Conservation (phyloP, 2,888 invertebrate genomes). For the Marasmarcha lunaedactyla region DNA sequence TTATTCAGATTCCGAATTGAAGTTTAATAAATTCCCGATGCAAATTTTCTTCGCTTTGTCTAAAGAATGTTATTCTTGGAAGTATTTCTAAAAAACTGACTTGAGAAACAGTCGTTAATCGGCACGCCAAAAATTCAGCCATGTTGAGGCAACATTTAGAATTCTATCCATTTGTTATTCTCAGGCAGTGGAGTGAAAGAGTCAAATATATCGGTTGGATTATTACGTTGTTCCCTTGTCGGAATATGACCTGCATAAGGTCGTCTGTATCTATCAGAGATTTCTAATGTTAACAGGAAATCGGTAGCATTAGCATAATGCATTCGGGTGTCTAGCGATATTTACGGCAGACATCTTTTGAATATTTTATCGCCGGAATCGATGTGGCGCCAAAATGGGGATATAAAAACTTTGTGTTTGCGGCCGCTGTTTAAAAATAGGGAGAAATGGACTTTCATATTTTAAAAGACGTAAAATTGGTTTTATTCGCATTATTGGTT, state of each 20-base stretch:
- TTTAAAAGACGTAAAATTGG: too few species aligned
- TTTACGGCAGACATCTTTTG: conserved; percentile 33
- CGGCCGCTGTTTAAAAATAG: neutral
- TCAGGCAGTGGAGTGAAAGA: neutral
- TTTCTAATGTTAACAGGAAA: conserved; percentile 41
- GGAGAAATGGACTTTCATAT: too few species aligned
- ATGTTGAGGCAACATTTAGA: neutral
- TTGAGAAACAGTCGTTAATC: conserved; percentile 31
- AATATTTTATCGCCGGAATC: conserved; percentile 33
- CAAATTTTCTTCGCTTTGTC: conserved; percentile 41
- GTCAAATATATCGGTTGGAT: neutral
- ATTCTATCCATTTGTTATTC: neutral
- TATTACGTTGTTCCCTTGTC: neutral
- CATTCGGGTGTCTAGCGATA: conserved; percentile 47
- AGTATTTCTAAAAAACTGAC: conserved; percentile 26
- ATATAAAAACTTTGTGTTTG: conserved; percentile 25
- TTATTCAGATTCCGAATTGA: conserved; percentile 35
- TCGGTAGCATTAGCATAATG: conserved; percentile 49
- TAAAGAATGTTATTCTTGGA: conserved; percentile 33
- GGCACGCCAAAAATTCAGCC: conserved; percentile 40
- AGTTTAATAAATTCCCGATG: conserved; percentile 48
- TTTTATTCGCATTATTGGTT: too few species aligned
- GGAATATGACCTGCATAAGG: neutral
- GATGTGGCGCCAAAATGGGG: conserved; percentile 27
- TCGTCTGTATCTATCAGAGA: neutral